These are phyloP conservation scores for Unio delphinus DNA, from an alignment of 2,888 invertebrate genomes.

Conservation along the genomic window DNA sequence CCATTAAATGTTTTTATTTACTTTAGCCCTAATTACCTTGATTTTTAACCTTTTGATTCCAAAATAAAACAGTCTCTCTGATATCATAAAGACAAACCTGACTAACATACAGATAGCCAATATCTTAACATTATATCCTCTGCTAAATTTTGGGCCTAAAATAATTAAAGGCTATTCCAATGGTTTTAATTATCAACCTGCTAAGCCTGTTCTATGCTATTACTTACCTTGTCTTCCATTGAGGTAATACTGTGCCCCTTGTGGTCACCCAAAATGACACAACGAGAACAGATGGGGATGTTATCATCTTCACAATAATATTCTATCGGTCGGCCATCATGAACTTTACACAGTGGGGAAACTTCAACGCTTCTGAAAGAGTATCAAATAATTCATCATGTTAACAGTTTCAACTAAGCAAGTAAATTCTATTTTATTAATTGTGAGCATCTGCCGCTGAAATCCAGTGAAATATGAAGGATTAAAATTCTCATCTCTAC, in stretches of 20 bases:
- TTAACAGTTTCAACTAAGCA: not conserved
- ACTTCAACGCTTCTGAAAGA: slow-evolving; percentile 27
- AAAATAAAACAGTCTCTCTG: no score
- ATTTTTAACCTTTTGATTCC: no score
- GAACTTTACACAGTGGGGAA: slow-evolving; percentile 46
- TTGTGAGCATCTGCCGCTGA: no score
- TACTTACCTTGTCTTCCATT: slow-evolving; percentile 64
- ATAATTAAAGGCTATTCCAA: not conserved
- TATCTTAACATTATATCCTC: no score
- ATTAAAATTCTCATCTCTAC: not conserved
- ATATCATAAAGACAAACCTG: no score
- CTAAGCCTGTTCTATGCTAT: not conserved
- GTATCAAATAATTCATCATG: not conserved
- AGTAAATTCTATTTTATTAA: not conserved
- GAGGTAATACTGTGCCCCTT: slow-evolving; percentile 66
- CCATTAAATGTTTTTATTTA: no score
- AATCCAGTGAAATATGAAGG: not conserved
- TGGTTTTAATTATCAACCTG: not conserved
- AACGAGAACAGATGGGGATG: slow-evolving; percentile 65
- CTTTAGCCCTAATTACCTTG: no score
- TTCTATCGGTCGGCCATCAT: slow-evolving; percentile 61
- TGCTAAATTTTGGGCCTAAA: no score
- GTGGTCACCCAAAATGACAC: slow-evolving; percentile 68
- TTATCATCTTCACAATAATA: slow-evolving; percentile 69
- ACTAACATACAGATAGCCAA: no score